Evolutionary conservation across 2,888 invertebrate species (phyloP), one percentile per base, ranked within the genome.

Genomic region (Argyra leucocephala): DNA sequence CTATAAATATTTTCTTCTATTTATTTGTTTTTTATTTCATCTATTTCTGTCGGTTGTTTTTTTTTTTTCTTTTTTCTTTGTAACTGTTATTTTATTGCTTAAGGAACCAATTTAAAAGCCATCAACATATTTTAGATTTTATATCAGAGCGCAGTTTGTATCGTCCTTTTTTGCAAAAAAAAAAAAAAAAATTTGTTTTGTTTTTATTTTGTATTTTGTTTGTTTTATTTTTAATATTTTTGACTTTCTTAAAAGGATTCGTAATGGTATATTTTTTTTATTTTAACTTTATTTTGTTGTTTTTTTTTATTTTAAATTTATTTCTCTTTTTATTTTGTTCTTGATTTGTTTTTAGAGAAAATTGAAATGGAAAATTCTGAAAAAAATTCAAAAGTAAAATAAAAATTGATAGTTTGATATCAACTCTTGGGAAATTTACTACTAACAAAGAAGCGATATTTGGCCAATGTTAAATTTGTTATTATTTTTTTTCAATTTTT

Each of bases 61-160:
- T 37, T 3, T 37, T 48, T 18, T 48, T 48, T 48, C 31, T 48
- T 48, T 48, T 48, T 37, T 48, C 3, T 48, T 9, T 18, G 48
- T 48, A 18, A 9, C 1, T 37, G 12, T 9, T 15, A 37, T 48
- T 23, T 59, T 59, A 59, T 59, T 59, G 59, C 59, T 59, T 59
- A 23, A 59, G 23, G 59, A 23, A 59, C 59, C 59, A 59, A 59
- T 59, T 59, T 59, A 59, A 59, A 59, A 59, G 59, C 59, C 23
- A 59, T 59, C 59, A 59, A 23, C 59, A 23, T 59, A 59, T 48
- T 48, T 48, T 48, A 48, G 48, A 48, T 48, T 48, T 48, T 18
- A 48, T 48, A 48, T 48, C 48, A 18, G 48, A n/a, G 48, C 48
- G 12, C 48, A 48, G 18, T 48, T 48, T 48, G 48, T 48, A 18